Evolutionary conservation across 2,888 invertebrate genomes (phyloP), one percentile per base, ranked within the genome.

Genomic region (Eubasilissa splendida): DNA sequence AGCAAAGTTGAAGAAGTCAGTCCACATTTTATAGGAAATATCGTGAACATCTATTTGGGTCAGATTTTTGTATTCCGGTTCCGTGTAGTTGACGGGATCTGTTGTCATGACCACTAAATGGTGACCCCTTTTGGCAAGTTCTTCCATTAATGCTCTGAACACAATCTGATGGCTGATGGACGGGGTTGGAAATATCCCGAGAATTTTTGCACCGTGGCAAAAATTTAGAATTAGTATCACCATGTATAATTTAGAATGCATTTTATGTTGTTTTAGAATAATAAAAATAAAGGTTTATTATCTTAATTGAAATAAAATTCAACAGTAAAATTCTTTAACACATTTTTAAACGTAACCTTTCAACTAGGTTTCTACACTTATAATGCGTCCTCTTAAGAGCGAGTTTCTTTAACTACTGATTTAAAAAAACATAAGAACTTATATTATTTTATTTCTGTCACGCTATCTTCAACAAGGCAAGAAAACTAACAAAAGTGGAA

Each of bases 121-220:
- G 80, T 92, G 91, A 5, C 91, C 91, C 77, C 87, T 86, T 74
- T 86, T 84, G 0, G 87, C 87, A 58, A 92, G 84, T 56, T 88
- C 89, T 12, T 86, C 85, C 85, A 89, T 88, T 31, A 91, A 84
- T 4, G 87, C 87, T 54, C 87, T 86, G 85, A 87, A 90, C 0
- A 88, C 87, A 0, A 88, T 85, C 85, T 91, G 90, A 82, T 91
- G 91, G 83, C 91, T 91, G 80, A 87, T 87, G 2, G 89, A 88
- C 3, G 91, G 88, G 4, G 87, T 86, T 14, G 89, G 86, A 60
- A 88, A 86, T 0, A 90, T 84, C 0, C 86, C 88, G 68, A 91
- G 85, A 77, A 91, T 91, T 83, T 86, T 86, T 2, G 88, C 88
- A n/a, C 77, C 70, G 58, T 70, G n/a, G 56, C 63, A 63, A 4